Evolutionary conservation across 1,140 invertebrate genomes (phyloP).

Genomic region (Helicoverpa armigera): DNA sequence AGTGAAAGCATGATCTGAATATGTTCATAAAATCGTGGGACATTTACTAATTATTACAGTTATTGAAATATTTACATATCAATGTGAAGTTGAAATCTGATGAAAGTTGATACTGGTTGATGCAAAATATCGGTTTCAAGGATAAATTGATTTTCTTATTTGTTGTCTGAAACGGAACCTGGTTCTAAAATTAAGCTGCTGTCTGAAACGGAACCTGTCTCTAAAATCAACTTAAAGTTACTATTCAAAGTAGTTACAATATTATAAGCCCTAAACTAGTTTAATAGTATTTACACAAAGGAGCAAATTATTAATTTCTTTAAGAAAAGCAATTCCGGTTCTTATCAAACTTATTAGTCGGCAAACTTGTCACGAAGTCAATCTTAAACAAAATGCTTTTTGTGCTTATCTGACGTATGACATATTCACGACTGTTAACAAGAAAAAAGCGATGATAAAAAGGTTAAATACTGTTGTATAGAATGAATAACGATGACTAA

Average conservation of each 20-base stretch:
- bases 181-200: no score
- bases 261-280: no score
- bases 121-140: no score
- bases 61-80: neutral
- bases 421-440: constrained; percentile 12
- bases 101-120: no score
- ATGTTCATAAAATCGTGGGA: constrained; percentile 1
- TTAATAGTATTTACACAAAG: no score
- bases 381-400: constrained; percentile 39
- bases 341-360: constrained; percentile 15
- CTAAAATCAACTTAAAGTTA: no score
- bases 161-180: no score
- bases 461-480: constrained; percentile 22
- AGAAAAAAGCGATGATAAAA: constrained; percentile 54
- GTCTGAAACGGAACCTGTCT: no score
- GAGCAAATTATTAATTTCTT: neutral
- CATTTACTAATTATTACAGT: neutral
- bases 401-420: constrained; percentile 28
- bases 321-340: constrained; percentile 1
- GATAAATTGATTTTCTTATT: no score
- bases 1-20: constrained; percentile 26
- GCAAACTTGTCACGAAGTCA: constrained; percentile 1
- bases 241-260: no score
- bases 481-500: constrained; percentile 51
- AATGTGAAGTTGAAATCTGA: neutral